Percentiles rank a stretch among this genome's conserved stretches.
Evolutionary conservation across 2,797 vertebrate genomes (phyloP).

Genomic region (Coendou prehensilis): DNA sequence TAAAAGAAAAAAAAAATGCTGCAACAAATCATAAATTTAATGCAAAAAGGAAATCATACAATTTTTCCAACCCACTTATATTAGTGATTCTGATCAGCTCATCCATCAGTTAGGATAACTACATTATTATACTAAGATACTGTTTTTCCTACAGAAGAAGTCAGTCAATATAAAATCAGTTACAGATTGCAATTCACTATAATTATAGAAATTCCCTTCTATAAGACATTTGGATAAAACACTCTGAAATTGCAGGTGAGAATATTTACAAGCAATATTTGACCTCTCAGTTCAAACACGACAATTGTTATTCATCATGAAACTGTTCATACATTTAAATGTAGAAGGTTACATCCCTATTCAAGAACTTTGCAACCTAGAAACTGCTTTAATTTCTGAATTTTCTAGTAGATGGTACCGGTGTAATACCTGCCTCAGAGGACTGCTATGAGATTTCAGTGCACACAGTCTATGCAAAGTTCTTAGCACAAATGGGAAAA

Average conservation of each 20-base stretch:
- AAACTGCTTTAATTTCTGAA: not conserved
- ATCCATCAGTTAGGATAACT: not conserved
- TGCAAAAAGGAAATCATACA: not conserved
- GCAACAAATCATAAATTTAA: slow-evolving; percentile 55
- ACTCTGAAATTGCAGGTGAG: not conserved
- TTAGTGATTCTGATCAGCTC: slow-evolving; percentile 32
- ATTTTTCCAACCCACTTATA: not conserved
- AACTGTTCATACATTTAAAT: not conserved
- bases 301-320: not conserved
- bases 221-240: not conserved
- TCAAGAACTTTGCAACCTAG: not conserved
- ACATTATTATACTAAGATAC: not conserved
- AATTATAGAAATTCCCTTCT: not conserved
- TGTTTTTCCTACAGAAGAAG: slow-evolving; percentile 30
- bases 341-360: not conserved
- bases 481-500: not conserved
- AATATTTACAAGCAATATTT: not conserved
- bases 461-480: not conserved
- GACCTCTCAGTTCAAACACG: not conserved
- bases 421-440: not conserved
- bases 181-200: not conserved
- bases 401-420: not conserved
- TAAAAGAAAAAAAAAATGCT: not conserved
- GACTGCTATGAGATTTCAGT: not conserved
- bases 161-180: not conserved